phyloP scores from a whole-genome alignment of 2,113 vertebrate genomes.

The Muntiacus reevesi region DNA sequence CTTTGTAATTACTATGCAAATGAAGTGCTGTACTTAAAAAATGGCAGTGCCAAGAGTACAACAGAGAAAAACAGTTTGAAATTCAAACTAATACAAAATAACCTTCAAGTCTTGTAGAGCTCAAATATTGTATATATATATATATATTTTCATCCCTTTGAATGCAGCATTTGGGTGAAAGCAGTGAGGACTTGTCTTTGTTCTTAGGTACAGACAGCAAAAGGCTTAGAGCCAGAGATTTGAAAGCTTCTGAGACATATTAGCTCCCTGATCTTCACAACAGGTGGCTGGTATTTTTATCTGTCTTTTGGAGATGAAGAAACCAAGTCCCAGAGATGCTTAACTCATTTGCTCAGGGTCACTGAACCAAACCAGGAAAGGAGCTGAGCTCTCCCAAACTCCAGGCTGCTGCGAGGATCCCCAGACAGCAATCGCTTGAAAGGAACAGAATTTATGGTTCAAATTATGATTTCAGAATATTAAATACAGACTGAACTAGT shows the following conservation, averaged over 20 bases:
- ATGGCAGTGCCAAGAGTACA: conserved; percentile 56
- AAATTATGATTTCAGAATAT: conserved; percentile 66
- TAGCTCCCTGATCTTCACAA: conserved; percentile 69
- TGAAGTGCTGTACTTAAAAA: conserved; percentile 75
- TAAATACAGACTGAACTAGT: conserved; percentile 27
- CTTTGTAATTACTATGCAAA: conserved; percentile 83
- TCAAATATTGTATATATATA: neutral
- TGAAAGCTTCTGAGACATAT: conserved; percentile 63
- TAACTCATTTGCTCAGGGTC: conserved; percentile 62
- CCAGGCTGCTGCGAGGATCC: neutral
- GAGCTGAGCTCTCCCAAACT: neutral
- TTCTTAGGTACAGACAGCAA: conserved; percentile 49
- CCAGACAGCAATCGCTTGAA: conserved; percentile 47
- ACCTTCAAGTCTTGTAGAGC: conserved; percentile 24
- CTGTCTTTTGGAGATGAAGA: conserved; percentile 54
- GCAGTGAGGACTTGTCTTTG: neutral
- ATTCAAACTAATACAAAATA: conserved; percentile 66
- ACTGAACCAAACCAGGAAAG: conserved; percentile 19
- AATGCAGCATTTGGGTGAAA: conserved; percentile 41
- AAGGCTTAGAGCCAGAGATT: conserved; percentile 56
- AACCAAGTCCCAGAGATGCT: conserved; percentile 53
- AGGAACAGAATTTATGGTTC: conserved; percentile 36
- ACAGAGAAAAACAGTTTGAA: conserved; percentile 69
- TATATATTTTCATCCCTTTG: conserved; percentile 9
- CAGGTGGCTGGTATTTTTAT: conserved; percentile 70